These are phyloP conservation scores for Danaus chrysippus DNA, from an alignment of 2,888 invertebrate species.

Conservation along the genomic window DNA sequence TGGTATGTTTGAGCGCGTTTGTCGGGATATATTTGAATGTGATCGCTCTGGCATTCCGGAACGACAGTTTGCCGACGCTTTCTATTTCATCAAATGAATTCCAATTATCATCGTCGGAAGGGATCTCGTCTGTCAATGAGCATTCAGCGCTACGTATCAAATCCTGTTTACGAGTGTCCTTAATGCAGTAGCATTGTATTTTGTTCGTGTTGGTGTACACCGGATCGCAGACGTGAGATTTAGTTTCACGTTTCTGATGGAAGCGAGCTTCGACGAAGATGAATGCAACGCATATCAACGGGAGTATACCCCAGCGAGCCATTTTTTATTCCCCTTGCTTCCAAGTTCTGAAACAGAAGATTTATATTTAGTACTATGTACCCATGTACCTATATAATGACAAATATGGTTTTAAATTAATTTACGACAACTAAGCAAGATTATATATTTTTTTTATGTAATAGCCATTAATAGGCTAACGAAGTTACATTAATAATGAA, in stretches of 20 bases:
- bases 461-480: background rate
- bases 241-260: slow-evolving; percentile 49
- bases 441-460: background rate
- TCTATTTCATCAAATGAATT: slow-evolving; percentile 81
- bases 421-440: background rate
- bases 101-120: slow-evolving; percentile 82
- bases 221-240: slow-evolving; percentile 53
- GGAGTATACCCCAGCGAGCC: slow-evolving; percentile 51
- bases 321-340: slow-evolving; percentile 38
- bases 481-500: background rate
- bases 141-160: slow-evolving; percentile 83
- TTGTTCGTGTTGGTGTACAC: slow-evolving; percentile 51
- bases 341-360: slow-evolving; percentile 46
- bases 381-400: too few relatives aligned
- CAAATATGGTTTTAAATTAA: too few relatives aligned
- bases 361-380: background rate
- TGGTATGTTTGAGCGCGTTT: slow-evolving; percentile 79
- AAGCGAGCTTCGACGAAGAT: slow-evolving; percentile 49
- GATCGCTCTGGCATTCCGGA: slow-evolving; percentile 82
- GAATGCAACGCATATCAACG: slow-evolving; percentile 44
- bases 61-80: slow-evolving; percentile 80
- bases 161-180: slow-evolving; percentile 38
- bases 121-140: slow-evolving; percentile 80
- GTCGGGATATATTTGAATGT: slow-evolving; percentile 84
- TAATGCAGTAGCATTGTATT: slow-evolving; percentile 61